Percentiles rank a stretch among this genome's conserved stretches.
phyloP scores from a whole-genome alignment of 2,797 vertebrate genomes.

The Lepilemur ruficaudatus region DNA sequence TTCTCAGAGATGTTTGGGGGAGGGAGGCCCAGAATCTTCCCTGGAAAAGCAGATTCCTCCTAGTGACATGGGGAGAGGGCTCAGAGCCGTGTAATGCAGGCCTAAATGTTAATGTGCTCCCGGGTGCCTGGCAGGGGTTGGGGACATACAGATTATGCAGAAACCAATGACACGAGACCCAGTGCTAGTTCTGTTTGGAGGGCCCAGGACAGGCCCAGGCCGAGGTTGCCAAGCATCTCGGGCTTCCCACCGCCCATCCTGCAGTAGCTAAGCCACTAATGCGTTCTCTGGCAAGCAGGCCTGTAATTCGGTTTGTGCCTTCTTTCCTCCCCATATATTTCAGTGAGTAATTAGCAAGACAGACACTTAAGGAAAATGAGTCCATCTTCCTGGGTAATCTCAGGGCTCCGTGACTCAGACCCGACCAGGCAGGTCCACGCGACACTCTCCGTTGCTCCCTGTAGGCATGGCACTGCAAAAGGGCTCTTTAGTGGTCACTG shows the following conservation, averaged over 20 bases:
- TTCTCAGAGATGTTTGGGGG: not conserved
- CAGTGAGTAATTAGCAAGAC: conserved; percentile 65
- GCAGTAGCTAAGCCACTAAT: not conserved
- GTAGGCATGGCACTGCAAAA: not conserved
- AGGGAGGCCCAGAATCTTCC: not conserved
- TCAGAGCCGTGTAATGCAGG: not conserved
- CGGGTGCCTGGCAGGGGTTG: not conserved
- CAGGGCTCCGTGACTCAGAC: conserved; percentile 41
- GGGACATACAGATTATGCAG: not conserved
- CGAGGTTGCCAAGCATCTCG: conserved; percentile 31
- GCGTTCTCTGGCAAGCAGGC: conserved; percentile 11
- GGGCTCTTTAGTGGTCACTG: conserved; percentile 27
- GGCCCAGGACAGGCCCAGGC: not conserved
- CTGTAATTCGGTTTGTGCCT: not conserved
- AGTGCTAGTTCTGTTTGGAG: not conserved
- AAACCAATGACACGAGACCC: not conserved
- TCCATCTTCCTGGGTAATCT: conserved; percentile 23
- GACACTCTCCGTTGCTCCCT: conserved; percentile 2
- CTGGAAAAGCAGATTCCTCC: not conserved
- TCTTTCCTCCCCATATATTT: not conserved
- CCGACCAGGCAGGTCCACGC: not conserved
- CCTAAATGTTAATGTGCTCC: not conserved
- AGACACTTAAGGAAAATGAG: conserved; percentile 54
- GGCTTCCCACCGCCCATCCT: conserved; percentile 16
- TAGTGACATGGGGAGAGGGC: not conserved